A percentile compares a stretch with the other conserved stretches of the same genome.
Evolutionary conservation across 2,888 invertebrate species (phyloP).

Genomic region (Drosophila rubida): DNA sequence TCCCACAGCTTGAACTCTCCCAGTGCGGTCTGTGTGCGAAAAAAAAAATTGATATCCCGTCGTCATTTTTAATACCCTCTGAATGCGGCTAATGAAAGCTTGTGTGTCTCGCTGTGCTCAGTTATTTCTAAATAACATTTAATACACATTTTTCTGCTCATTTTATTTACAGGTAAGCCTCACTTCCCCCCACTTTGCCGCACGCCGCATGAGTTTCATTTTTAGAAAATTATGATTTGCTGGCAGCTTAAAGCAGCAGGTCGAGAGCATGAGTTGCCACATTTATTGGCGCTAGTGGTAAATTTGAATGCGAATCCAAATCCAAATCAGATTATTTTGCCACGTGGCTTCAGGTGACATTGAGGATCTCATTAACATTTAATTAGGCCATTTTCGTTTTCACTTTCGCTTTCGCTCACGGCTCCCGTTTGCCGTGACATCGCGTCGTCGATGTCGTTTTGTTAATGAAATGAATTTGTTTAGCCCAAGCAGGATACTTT

Average conservation of each 20-base stretch:
- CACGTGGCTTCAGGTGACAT: constrained; percentile 40
- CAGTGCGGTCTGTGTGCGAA: background rate
- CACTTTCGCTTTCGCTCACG: constrained; percentile 22
- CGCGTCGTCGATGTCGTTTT: constrained; percentile 4
- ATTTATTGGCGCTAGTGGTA: constrained; percentile 3
- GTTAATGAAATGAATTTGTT: constrained; percentile 69
- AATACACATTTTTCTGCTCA: constrained; percentile 42
- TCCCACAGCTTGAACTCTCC: background rate
- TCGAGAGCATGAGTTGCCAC: constrained; percentile 17
- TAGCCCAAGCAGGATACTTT: constrained; percentile 30
- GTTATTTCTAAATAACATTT: constrained; percentile 63
- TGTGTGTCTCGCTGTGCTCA: constrained; percentile 36
- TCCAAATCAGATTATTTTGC: constrained; percentile 34
- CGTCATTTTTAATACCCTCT: constrained; percentile 63
- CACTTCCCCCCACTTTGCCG: background rate
- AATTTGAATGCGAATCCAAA: constrained; percentile 31
- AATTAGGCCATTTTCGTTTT: constrained; percentile 67
- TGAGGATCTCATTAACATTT: constrained; percentile 69
- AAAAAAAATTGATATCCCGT: constrained; percentile 65
- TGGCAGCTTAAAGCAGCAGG: constrained; percentile 4
- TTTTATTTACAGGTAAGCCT: constrained; percentile 56
- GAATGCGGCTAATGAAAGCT: constrained; percentile 70
- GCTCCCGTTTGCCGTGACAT: constrained; percentile 16
- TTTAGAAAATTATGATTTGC: constrained; percentile 12
- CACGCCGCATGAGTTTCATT: background rate